Base-by-base conservation (phyloP, 1,140 invertebrate species). In the Marisa cornuarietis region DNA sequence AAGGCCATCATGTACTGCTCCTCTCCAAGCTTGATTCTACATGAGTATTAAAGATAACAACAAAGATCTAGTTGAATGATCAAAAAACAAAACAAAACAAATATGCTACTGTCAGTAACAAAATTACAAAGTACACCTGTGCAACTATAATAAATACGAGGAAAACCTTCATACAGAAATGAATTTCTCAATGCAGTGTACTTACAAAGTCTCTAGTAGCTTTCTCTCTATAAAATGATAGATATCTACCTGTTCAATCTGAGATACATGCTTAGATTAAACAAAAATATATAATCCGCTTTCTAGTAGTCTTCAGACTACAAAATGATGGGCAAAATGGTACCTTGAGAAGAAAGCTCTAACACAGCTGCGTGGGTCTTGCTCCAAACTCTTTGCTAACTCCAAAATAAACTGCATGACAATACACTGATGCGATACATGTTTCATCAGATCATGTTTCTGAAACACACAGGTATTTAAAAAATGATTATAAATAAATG, bases 361-460 rank as follows among this genome's bases (percentile, higher is more conserved):
- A 54, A 99, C 94, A 91, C 98, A 99, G 61, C 95, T 95, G 86
- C 96, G 93, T 8, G 97, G 97, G 92, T 99, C 96, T 62, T 96
- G 93, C 89, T 99, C 95, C 54, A 99, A 91, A 88, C 98, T 96
- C 90, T 97, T 99, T 1, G 97, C 96, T 63, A 99, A 91, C 91
- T 99, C 98, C 77, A 99, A 92, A 81, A 99, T 97, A 89, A 99
- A 99, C 91, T 99, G 98, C 95, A 99, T 97, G 84, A 97, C 98
- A 88, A 99, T 99, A 71, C 95, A 96, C 91, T 99, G 99, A 92
- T 99, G 98, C 1, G 98, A 96, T 1, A 99, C 96, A 90, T 99
- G 97, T 22, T 94, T 93, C 97, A 99, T 99, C 54, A 99, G 90
- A 9, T 97, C 95, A 88, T 94, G 93, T 95, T 99, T 98, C 95